Evolutionary conservation across 2,113 vertebrate genomes (phyloP).

Genomic region (Apaloderma vittatum): DNA sequence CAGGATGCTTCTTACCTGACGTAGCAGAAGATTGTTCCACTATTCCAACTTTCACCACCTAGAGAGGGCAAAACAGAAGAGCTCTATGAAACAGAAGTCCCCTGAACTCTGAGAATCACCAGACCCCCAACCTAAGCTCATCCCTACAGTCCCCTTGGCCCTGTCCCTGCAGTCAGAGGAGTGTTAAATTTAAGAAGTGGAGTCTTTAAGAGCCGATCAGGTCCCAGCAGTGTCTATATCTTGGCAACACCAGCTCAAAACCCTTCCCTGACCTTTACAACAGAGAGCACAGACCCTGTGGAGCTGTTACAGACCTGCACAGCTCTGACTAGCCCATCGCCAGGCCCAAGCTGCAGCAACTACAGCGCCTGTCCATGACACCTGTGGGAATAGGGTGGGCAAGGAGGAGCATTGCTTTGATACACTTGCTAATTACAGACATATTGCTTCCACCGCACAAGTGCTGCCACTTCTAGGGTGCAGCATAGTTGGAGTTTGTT

Average conservation of each 20-base stretch:
- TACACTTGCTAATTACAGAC: neutral
- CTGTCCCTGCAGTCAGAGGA: neutral
- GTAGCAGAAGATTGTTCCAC: constrained; percentile 93
- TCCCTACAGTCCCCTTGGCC: neutral
- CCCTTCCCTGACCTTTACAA: neutral
- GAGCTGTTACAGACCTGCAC: neutral
- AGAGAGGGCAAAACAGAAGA: constrained; percentile 10
- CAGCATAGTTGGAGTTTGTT: neutral
- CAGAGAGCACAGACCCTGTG: neutral
- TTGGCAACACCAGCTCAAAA: neutral
- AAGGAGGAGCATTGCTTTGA: neutral
- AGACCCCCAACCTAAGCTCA: neutral
- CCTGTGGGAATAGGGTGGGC: neutral
- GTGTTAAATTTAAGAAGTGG: neutral
- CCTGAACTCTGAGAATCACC: neutral
- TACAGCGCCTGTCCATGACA: neutral
- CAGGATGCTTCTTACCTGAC: constrained; percentile 81
- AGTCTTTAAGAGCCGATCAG: neutral
- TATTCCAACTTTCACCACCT: constrained; percentile 97
- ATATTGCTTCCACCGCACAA: neutral
- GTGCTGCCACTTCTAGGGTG: neutral
- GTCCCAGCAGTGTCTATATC: neutral
- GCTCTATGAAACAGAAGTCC: neutral
- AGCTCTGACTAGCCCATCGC: neutral
- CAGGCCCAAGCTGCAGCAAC: neutral